phyloP scores from a whole-genome alignment of 2,797 vertebrate species.

The Columba guinea region DNA sequence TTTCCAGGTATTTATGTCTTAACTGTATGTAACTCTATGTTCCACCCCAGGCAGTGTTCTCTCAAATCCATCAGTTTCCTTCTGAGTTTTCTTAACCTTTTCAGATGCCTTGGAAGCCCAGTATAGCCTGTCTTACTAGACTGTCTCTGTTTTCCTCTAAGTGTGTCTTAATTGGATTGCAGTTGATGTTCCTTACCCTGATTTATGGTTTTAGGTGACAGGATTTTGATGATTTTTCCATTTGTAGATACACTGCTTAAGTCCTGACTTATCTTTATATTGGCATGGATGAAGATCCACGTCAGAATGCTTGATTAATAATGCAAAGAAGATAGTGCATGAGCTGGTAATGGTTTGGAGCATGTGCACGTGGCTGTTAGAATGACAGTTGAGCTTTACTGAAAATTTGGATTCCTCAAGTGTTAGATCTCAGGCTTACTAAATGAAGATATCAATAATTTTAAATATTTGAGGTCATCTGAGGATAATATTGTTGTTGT shows the following conservation, averaged over 20 bases:
- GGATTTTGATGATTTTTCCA: constrained; percentile 12
- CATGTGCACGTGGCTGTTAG: not conserved
- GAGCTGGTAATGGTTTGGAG: not conserved
- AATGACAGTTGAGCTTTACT: not conserved
- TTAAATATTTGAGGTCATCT: not conserved
- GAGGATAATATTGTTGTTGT: not conserved
- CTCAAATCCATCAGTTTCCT: not conserved
- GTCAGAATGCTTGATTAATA: not conserved
- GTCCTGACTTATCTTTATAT: not conserved
- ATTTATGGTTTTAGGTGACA: not conserved
- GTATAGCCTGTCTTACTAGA: not conserved
- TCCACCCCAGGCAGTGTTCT: not conserved
- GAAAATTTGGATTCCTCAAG: not conserved
- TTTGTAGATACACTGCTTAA: not conserved
- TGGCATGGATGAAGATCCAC: not conserved
- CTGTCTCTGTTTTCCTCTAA: not conserved
- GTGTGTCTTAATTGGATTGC: constrained; percentile 17
- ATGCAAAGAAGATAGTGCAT: not conserved
- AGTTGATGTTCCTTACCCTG: not conserved
- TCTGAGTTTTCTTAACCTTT: not conserved
- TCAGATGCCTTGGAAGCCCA: not conserved
- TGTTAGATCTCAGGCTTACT: not conserved
- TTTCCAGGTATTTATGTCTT: not conserved
- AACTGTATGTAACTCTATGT: rapidly evolving
- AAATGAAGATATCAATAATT: not conserved